These are phyloP conservation scores for Apostichopus japonicus DNA, from an alignment of 35 echinoderm and acorn worm species.

Conservation along the genomic window DNA sequence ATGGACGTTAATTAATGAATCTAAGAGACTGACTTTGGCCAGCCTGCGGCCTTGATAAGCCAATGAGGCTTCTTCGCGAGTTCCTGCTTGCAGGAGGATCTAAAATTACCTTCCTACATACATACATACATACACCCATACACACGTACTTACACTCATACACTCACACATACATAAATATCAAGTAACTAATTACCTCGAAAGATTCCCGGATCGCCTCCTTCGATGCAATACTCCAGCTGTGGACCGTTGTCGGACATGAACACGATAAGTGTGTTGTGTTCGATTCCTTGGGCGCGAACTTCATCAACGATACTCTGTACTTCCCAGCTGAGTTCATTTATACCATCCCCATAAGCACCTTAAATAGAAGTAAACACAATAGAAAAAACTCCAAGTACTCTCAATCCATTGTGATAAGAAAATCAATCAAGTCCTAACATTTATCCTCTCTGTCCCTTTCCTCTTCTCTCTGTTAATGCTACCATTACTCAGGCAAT, in stretches of 20 bases:
- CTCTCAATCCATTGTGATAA: not conserved
- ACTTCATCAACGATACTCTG: not conserved
- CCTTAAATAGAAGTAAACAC: not conserved
- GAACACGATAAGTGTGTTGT: constrained; percentile 46
- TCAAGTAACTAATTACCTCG: not conserved
- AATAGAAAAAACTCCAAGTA: too few relatives aligned
- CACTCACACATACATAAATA: too few relatives aligned
- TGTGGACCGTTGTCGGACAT: constrained; percentile 64
- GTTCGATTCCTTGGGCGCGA: not conserved
- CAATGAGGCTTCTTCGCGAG: too few relatives aligned
- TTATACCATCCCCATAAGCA: constrained; percentile 41
- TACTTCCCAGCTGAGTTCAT: constrained; percentile 50
- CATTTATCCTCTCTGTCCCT: not conserved
- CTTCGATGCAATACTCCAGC: constrained; percentile 42
- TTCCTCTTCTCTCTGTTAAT: not conserved
- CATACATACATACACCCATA: too few relatives aligned
- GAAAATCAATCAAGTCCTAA: not conserved
- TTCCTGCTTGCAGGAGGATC: too few relatives aligned
- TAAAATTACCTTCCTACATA: too few relatives aligned
- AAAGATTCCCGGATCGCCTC: constrained; percentile 50
- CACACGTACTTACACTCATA: too few relatives aligned
- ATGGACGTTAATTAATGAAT: too few relatives aligned
- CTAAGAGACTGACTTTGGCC: too few relatives aligned
- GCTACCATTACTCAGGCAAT: not conserved
- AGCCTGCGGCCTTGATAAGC: too few relatives aligned